Base-by-base conservation (phyloP, 2,888 invertebrate species). In the Dicycla oo region DNA sequence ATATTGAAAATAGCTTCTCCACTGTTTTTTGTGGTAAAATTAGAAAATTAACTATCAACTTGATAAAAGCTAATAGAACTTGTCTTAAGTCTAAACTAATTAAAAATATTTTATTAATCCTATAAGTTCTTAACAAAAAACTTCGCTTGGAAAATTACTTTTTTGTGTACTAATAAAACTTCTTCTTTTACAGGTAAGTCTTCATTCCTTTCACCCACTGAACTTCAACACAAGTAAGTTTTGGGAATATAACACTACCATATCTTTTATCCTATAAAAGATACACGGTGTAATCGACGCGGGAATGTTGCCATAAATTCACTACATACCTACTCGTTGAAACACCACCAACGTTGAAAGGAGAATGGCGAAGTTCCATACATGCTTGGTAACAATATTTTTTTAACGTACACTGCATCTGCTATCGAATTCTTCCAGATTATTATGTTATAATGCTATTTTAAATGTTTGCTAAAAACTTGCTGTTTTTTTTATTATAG, bases 131-230 rank as follows among this genome's bases (percentile, higher is more conserved):
- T 23, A 49, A 57, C 18, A 40, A 47, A 57, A 56, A 69, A 30
- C 49, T 53, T 18, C 26, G 20, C 38, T 18, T 10, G 15, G 4
- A 26, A 20, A 26, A 18, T 64, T 64, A 57, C 15, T 38, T 45
- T 38, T 45, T 26, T 75, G n/a, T 63, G n/a, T 67, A 54, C 38
- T 84, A 61, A 84, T 73, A 15, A 56, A 64, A 57, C 20, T 51
- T 72, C 13, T 69, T 66, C 54, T 23, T 51, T 85, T 81, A 10
- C 84, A 85, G 86, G 85, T 85, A 85, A 85, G 86, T 78, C 61
- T 38, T 20, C 64, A 40, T 30, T 40, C 3, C 5, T 34, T 30
- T 60, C 7, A 15, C 1, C 3, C 3, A n/a, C 30, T 3, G 20
- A 40, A 40, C 34, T 43, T 40, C 38, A 30, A 43, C 1, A 49